Conservation (phyloP, 2,113 vertebrate genomes). For the Vanacampus margaritifer region DNA sequence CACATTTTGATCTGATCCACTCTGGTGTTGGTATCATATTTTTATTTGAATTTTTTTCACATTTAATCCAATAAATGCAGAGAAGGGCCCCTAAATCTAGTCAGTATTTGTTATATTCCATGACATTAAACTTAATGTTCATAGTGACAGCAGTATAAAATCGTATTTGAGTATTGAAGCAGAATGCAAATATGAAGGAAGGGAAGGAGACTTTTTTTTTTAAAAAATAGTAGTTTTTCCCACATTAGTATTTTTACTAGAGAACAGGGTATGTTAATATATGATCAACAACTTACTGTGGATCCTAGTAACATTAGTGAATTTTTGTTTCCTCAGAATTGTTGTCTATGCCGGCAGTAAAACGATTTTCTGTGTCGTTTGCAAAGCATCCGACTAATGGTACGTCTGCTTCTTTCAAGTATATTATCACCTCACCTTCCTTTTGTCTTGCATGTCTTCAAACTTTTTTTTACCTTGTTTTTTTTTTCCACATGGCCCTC, state of each 20-base stretch:
- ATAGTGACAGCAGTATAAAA: neutral
- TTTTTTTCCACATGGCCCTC: constrained; percentile 51
- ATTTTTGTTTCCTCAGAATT: constrained; percentile 98
- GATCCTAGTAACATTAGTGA: constrained; percentile 82
- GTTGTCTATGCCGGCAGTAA: constrained; percentile 99
- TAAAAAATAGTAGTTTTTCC: neutral
- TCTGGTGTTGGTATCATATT: neutral
- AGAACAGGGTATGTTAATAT: constrained; percentile 29
- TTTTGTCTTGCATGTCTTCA: constrained; percentile 79
- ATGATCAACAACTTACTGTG: constrained; percentile 44
- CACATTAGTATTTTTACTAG: constrained; percentile 12
- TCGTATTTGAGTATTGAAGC: neutral
- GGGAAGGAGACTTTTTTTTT: neutral
- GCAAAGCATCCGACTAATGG: constrained; percentile 99
- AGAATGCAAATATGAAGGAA: neutral
- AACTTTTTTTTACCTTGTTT: constrained; percentile 49
- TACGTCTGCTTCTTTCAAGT: constrained; percentile 97
- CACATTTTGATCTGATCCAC: constrained; percentile 2
- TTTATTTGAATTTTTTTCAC: constrained; percentile 2
- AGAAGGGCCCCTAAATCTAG: neutral
- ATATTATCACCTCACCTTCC: constrained; percentile 74
- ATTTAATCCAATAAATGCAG: neutral
- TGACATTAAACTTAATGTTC: neutral
- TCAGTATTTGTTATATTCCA: neutral
- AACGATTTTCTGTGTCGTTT: constrained; percentile 99